Evolutionary conservation across 2,888 invertebrate genomes (phyloP).

Genomic region (Pollenia labialis): DNA sequence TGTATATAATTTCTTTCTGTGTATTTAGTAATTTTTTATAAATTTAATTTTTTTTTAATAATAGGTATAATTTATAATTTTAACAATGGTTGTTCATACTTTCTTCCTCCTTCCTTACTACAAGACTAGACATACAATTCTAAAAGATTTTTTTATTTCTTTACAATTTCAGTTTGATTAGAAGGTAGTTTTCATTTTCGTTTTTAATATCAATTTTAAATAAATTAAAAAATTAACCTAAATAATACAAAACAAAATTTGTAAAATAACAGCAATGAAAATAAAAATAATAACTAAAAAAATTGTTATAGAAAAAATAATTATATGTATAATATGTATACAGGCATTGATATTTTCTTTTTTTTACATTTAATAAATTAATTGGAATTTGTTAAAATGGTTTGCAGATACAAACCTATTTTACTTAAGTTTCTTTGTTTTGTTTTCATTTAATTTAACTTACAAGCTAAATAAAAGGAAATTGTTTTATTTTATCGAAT

Average conservation of each 20-base stretch:
- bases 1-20: slow-evolving; percentile 12
- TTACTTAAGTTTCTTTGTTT: neutral
- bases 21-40: slow-evolving; percentile 15
- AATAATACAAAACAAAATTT: slow-evolving; percentile 32
- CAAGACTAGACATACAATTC: slow-evolving; percentile 54
- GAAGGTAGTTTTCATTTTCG: slow-evolving; percentile 7
- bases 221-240: slow-evolving; percentile 31
- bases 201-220: slow-evolving; percentile 55
- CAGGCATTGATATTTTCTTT: slow-evolving; percentile 43
- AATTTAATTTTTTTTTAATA: slow-evolving; percentile 10
- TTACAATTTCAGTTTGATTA: neutral
- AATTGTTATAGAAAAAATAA: slow-evolving; percentile 19
- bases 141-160: too few relatives aligned
- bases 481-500: slow-evolving; percentile 39
- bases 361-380: slow-evolving; percentile 60
- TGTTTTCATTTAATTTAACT: slow-evolving; percentile 40
- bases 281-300: neutral
- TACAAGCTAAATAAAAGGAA: slow-evolving; percentile 51
- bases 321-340: slow-evolving; percentile 5
- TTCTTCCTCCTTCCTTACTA: slow-evolving; percentile 22
- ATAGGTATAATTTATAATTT: slow-evolving; percentile 43
- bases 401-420: slow-evolving; percentile 19
- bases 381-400: slow-evolving; percentile 62
- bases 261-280: slow-evolving; percentile 32
- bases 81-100: slow-evolving; percentile 44